phyloP scores from a whole-genome alignment of 2,113 vertebrate genomes.

The Henicopernis longicauda region DNA sequence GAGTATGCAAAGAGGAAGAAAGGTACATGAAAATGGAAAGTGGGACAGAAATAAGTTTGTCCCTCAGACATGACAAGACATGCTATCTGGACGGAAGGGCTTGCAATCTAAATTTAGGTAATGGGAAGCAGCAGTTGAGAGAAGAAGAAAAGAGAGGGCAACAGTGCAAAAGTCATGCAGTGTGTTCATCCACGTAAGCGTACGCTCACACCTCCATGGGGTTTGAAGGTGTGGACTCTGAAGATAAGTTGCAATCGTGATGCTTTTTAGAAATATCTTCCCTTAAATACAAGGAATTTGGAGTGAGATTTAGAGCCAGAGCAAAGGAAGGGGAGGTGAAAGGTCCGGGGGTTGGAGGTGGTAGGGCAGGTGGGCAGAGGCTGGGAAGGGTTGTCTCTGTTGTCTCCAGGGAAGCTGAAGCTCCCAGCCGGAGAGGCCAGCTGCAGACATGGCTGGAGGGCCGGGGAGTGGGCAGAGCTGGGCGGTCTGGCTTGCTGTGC shows the following conservation, averaged over 20 bases:
- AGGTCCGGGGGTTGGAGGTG: background rate
- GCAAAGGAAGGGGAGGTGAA: background rate
- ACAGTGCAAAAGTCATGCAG: background rate
- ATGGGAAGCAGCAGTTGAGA: background rate
- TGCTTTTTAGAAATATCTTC: background rate
- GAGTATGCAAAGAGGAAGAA: background rate
- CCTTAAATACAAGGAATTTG: background rate
- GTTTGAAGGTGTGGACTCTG: background rate
- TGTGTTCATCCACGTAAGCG: background rate
- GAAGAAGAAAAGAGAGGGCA: background rate
- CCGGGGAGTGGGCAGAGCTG: rapidly evolving
- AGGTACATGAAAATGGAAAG: background rate
- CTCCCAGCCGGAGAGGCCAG: background rate
- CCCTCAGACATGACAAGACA: background rate
- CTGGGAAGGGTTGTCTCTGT: background rate
- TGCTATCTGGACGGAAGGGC: background rate
- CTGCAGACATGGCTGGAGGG: background rate
- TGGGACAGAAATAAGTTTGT: background rate
- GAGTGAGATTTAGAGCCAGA: background rate
- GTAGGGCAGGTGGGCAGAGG: background rate
- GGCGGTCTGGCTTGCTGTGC: rapidly evolving
- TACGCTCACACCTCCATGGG: background rate
- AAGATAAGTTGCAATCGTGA: background rate
- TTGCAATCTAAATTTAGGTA: background rate
- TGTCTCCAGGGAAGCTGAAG: background rate